Evolutionary conservation across 2,888 invertebrate genomes (phyloP), one percentile per base, ranked within the genome.

Genomic region (Marasmarcha lunaedactyla): DNA sequence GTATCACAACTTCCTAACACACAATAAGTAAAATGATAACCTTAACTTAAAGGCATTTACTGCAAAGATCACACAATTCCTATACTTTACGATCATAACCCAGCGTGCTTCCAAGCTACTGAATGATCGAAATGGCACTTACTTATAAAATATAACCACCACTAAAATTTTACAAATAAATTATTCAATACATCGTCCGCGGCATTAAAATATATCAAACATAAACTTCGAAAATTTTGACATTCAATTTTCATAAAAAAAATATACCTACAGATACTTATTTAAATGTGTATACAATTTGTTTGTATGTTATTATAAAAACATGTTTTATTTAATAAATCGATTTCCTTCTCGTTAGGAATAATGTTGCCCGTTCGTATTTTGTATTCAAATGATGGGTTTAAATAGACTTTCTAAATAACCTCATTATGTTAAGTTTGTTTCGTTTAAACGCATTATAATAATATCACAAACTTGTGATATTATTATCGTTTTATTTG

Each of bases 31-130:
- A 30, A 30, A 30, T 30, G 10, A 30, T 30, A 30, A 30, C 9
- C n/a, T 30, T 30, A n/a, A 30, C 20, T 20, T 9, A 30, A 30
- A 11, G 9, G 11, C 30, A 30, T 7, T 25, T 25, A 25, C 25
- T 9, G 25, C 9, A 10, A n/a, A 3, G 30, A 30, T 30, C 30
- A 30, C 30, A 30, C 30, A 30, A 50, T 50, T 50, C 41, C 36
- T 38, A 43, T 51, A 48, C 47, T 58, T 54, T 48, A 57, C 44
- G 43, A 39, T 43, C 15, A 45, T 41, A 33, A 50, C 57, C 35
- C 60, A 55, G 58, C 61, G 46, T 59, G 63, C 43, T 35, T 50
- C 53, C 55, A 44, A 40, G 58, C 68, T 64, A 60, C 66, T 48
- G 66, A 61, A 57, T 55, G 53, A 61, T 59, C 39, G 48, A 51